phyloP scores from a whole-genome alignment of 1,140 invertebrate genomes.

The Psilanteris sp. region DNA sequence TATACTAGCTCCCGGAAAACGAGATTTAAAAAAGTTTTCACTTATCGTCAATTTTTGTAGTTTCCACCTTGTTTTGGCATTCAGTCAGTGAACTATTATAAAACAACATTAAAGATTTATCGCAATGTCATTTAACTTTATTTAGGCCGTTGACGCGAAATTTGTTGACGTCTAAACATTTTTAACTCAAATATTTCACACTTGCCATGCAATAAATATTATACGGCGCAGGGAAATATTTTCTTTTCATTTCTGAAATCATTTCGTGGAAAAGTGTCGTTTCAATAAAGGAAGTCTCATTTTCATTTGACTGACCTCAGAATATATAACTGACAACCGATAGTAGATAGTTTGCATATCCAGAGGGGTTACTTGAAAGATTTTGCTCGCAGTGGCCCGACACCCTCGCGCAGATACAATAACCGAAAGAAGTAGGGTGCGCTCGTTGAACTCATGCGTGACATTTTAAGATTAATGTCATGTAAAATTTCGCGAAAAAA shows the following conservation, averaged over 20 bases:
- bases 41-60: conserved; percentile 15
- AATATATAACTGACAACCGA: conserved; percentile 53
- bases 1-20: conserved; percentile 14
- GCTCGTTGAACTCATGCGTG: conserved; percentile 43
- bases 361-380: conserved; percentile 38
- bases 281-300: conserved; percentile 50
- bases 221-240: conserved; percentile 12
- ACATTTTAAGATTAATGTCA: conserved; percentile 56
- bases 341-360: conserved; percentile 54
- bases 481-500: conserved; percentile 29
- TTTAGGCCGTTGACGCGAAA: too few species aligned
- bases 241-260: conserved; percentile 14
- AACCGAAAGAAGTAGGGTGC: conserved; percentile 40
- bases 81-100: not conserved
- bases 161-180: not conserved
- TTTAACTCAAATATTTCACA: not conserved
- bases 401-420: conserved; percentile 41
- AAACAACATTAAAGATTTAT: conserved; percentile 16
- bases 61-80: conserved; percentile 11
- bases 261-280: conserved; percentile 31
- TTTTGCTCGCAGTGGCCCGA: conserved; percentile 30
- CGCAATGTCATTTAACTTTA: too few species aligned
- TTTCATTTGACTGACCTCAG: conserved; percentile 51
- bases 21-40: conserved; percentile 13
- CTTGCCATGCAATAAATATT: conserved; percentile 4